Percentiles rank a stretch among this genome's conserved stretches.
phyloP scores from a whole-genome alignment of 2,797 vertebrate genomes.

The Manis crassicaudata region DNA sequence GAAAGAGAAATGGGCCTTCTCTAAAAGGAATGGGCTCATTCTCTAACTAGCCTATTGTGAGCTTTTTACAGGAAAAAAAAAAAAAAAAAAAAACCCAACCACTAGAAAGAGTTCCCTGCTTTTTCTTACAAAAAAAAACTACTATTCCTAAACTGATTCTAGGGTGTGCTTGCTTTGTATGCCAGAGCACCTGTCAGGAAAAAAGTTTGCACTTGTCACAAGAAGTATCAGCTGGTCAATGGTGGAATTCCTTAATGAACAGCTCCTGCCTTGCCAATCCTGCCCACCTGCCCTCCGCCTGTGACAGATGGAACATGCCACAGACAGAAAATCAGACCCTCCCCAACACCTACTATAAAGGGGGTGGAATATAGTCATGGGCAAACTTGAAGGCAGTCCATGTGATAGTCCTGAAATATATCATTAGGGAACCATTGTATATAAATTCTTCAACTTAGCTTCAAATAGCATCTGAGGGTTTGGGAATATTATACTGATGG shows the following conservation, averaged over 20 bases:
- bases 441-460: slow-evolving; percentile 17
- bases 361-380: slow-evolving; percentile 2
- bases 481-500: not conserved
- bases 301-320: slow-evolving; percentile 59
- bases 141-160: not conserved
- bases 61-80: slow-evolving; percentile 26
- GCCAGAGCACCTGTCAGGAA: slow-evolving; percentile 69
- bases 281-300: not conserved
- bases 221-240: slow-evolving; percentile 69
- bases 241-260: slow-evolving; percentile 64
- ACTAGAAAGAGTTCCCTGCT: slow-evolving; percentile 45
- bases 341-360: not conserved
- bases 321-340: slow-evolving; percentile 41
- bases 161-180: not conserved
- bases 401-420: slow-evolving; percentile 13
- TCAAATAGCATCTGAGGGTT: not conserved
- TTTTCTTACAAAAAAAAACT: slow-evolving; percentile 46
- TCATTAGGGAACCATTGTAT: slow-evolving; percentile 11
- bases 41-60: not conserved
- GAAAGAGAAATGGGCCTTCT: slow-evolving; percentile 17
- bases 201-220: slow-evolving; percentile 71
- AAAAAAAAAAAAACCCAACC: not conserved
- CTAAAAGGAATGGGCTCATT: slow-evolving; percentile 9
- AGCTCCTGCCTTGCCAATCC: slow-evolving; percentile 39
- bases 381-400: not conserved